phyloP scores from a whole-genome alignment of 1,140 invertebrate genomes.

The Drosophila sulfurigaster region DNA sequence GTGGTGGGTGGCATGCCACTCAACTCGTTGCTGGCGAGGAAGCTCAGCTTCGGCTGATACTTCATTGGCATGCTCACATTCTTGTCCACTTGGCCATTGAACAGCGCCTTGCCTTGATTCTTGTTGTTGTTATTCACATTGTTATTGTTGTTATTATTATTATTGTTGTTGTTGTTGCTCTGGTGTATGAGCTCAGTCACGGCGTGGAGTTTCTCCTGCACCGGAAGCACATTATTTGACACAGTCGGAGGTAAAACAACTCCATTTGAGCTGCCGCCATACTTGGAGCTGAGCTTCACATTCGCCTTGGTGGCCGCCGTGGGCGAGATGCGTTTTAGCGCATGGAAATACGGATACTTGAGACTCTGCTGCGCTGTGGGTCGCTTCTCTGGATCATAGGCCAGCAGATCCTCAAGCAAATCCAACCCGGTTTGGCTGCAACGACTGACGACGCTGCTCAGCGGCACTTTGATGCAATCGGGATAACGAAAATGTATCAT shows the following conservation, averaged over 20 bases:
- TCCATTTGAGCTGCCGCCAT: constrained; percentile 30
- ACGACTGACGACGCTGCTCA: constrained; percentile 93
- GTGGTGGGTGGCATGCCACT: constrained; percentile 20
- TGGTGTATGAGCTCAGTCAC: constrained; percentile 75
- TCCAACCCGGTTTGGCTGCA: constrained; percentile 92
- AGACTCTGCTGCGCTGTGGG: constrained; percentile 95
- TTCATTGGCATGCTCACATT: constrained; percentile 61
- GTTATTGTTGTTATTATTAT: constrained; percentile 36
- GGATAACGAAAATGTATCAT: constrained; percentile 99
- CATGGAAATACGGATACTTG: constrained; percentile 94
- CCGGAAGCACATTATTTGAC: constrained; percentile 82
- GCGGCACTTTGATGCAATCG: constrained; percentile 91
- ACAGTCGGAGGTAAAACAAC: constrained; percentile 50
- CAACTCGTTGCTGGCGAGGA: constrained; percentile 59
- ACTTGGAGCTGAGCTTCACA: constrained; percentile 72
- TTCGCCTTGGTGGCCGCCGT: constrained; percentile 83
- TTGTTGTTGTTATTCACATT: constrained; percentile 46
- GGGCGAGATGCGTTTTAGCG: constrained; percentile 85
- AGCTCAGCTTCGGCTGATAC: constrained; percentile 69
- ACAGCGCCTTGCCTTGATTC: constrained; percentile 44
- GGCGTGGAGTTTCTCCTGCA: constrained; percentile 81
- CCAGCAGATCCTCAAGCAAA: constrained; percentile 94
- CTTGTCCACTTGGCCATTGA: constrained; percentile 36
- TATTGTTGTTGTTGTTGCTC: constrained; percentile 53
- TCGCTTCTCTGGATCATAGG: constrained; percentile 96